Conservation (phyloP, 2,797 vertebrate species). For the Schizothorax lantsangensis region DNA sequence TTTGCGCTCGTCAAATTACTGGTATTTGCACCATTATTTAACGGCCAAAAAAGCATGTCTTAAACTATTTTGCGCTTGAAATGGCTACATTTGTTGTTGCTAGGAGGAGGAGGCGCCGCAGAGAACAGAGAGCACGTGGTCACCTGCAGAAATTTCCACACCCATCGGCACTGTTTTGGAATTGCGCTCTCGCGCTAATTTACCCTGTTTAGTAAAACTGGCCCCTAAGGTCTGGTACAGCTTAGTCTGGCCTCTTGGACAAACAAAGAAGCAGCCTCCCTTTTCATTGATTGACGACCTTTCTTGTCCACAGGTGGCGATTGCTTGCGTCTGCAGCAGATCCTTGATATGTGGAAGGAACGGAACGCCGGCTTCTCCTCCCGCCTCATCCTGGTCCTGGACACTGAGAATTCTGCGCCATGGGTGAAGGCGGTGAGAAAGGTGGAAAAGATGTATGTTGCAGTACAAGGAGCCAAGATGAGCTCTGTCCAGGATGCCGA, state of each 20-base stretch:
- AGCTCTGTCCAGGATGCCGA: slow-evolving; percentile 79
- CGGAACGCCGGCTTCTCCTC: slow-evolving; percentile 88
- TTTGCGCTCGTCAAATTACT: background rate
- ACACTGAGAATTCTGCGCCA: slow-evolving; percentile 88
- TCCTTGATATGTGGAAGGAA: slow-evolving; percentile 94
- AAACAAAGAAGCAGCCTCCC: background rate
- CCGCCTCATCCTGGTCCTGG: slow-evolving; percentile 92
- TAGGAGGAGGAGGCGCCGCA: background rate
- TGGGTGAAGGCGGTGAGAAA: slow-evolving; percentile 91
- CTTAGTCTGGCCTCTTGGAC: background rate
- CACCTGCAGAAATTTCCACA: no score
- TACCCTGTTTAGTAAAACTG: no score
- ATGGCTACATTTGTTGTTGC: background rate
- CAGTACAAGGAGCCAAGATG: slow-evolving; percentile 90
- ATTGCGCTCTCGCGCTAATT: no score
- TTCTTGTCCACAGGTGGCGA: slow-evolving; percentile 82
- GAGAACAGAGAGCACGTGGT: background rate
- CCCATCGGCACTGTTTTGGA: background rate
- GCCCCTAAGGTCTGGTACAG: background rate
- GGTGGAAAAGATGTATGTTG: slow-evolving; percentile 87
- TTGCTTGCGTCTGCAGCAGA: slow-evolving; percentile 83
- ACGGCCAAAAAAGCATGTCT: background rate
- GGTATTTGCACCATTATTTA: background rate
- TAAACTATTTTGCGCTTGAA: background rate
- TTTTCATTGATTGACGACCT: background rate